Evolutionary conservation across 2,888 invertebrate species (phyloP).

Genomic region (Liopterus haemorrhoidalis): DNA sequence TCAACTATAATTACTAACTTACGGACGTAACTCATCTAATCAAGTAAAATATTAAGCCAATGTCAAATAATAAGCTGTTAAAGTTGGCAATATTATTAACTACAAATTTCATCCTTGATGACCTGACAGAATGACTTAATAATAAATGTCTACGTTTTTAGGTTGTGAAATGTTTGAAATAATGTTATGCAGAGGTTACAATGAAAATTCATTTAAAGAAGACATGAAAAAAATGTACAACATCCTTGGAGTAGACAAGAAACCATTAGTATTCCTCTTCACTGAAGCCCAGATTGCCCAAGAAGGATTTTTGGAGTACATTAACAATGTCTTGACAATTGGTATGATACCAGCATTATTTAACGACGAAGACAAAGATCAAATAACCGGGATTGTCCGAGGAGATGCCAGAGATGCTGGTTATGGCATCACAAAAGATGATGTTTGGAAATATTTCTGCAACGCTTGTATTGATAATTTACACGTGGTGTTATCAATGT

Average conservation of each 20-base stretch:
- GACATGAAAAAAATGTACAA: slow-evolving; percentile 77
- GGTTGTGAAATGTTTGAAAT: slow-evolving; percentile 79
- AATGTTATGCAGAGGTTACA: slow-evolving; percentile 77
- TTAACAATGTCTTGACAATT: slow-evolving; percentile 86
- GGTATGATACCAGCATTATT: slow-evolving; percentile 71
- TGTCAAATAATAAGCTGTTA: too few species aligned
- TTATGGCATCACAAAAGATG: slow-evolving; percentile 68
- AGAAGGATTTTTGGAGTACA: slow-evolving; percentile 80
- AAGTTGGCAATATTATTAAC: too few species aligned
- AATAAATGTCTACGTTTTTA: slow-evolving; percentile 32
- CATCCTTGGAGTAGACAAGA: slow-evolving; percentile 70
- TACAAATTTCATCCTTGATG: too few species aligned
- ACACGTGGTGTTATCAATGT: slow-evolving; percentile 88
- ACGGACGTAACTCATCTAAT: too few species aligned
- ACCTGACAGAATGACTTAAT: too few species aligned
- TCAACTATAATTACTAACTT: too few species aligned
- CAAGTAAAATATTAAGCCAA: too few species aligned
- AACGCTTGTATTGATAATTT: slow-evolving; percentile 74
- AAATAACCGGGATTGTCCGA: slow-evolving; percentile 64
- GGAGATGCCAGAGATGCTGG: slow-evolving; percentile 65
- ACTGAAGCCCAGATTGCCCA: slow-evolving; percentile 76
- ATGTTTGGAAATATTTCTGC: slow-evolving; percentile 80
- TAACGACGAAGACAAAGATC: slow-evolving; percentile 82
- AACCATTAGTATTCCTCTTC: slow-evolving; percentile 76
- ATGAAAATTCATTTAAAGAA: slow-evolving; percentile 74